Conservation (phyloP, 2,888 invertebrate species). For the Alviniconcha strummeri region DNA sequence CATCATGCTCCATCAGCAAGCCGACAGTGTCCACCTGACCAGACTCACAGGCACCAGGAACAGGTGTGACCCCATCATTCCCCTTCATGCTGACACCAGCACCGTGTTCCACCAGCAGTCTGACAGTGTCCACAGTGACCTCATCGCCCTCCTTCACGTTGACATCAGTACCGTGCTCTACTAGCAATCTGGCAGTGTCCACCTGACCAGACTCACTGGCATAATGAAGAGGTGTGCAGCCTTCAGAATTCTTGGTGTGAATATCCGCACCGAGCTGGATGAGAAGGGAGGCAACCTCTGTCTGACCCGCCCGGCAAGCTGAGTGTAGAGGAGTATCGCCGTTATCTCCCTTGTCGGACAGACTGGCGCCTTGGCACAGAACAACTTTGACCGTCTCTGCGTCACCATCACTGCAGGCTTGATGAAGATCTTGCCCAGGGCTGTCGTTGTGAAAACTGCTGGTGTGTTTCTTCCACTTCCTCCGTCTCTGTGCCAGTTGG, state of each 20-base stretch:
- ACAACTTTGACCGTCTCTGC: background rate
- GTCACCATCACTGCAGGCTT: background rate
- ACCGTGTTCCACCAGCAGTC: slow-evolving; percentile 37
- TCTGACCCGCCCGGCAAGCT: background rate
- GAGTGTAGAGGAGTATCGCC: slow-evolving; percentile 1
- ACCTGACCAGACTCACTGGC: slow-evolving; percentile 55
- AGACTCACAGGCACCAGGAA: too few relatives aligned
- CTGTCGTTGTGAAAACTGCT: too few relatives aligned
- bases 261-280: slow-evolving; percentile 55
- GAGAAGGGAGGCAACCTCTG: slow-evolving; percentile 49
- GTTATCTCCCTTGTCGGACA: background rate
- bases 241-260: slow-evolving; percentile 55
- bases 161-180: slow-evolving; percentile 55
- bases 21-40: too few relatives aligned
- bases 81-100: slow-evolving; percentile 50
- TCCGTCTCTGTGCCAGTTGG: background rate
- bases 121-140: background rate
- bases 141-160: slow-evolving; percentile 41
- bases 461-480: too few relatives aligned
- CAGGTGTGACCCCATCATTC: too few relatives aligned
- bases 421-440: background rate
- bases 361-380: too few relatives aligned
- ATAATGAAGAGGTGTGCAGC: slow-evolving; percentile 52
- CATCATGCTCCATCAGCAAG: too few relatives aligned
- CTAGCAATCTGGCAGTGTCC: slow-evolving; percentile 48